Base-by-base conservation (phyloP, 2,797 vertebrate species). In the Heliangelus exortis region DNA sequence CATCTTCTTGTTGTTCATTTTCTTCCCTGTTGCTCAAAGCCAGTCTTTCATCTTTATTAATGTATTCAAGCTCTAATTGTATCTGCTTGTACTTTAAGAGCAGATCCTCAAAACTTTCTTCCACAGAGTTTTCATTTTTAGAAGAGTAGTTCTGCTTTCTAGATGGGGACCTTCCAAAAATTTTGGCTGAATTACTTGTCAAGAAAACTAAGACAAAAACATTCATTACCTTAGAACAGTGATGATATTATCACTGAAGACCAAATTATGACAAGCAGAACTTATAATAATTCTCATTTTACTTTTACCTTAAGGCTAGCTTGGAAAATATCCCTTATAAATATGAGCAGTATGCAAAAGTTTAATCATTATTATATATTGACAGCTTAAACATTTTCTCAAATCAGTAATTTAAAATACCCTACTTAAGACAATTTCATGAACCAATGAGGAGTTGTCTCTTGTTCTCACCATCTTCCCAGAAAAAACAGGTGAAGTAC, bases 71-170 rank as follows among this genome's bases (percentile, higher is more conserved):
- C 96, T 99, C 99, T 87, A 99, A 97, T 45, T 99, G 99, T 94
- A 99, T 99, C 97, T 99, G 99, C 87, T 99, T 99, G 93, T 99
- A 99, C 93, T 99, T 99, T 94, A 98, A 97, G 84, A 99, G 98
- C 59, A 99, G 96, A 93, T 99, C 99, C 97, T 99, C 99, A 82
- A 99, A 99, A 94, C 98, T 99, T 97, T 99, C 99, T 63, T 99
- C 98, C 69, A 97, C 96, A 57, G 97, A 97, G 85, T 94, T 98
- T 61, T 99, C 99, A 51, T 96, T 92, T 97, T 98, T 99, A 92
- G 97, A 96, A 69, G 97, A 94, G 80, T 98, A 97, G 63, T 79
- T 92, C 17, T 94, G 96, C 94, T 99, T 99, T 88, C 99, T 98
- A 58, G 92, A 95, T 67, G 97, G 98, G 20, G 96, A 98, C 84